Base-by-base conservation (phyloP, 2,888 invertebrate species). In the Leptinotarsa tumamoca region DNA sequence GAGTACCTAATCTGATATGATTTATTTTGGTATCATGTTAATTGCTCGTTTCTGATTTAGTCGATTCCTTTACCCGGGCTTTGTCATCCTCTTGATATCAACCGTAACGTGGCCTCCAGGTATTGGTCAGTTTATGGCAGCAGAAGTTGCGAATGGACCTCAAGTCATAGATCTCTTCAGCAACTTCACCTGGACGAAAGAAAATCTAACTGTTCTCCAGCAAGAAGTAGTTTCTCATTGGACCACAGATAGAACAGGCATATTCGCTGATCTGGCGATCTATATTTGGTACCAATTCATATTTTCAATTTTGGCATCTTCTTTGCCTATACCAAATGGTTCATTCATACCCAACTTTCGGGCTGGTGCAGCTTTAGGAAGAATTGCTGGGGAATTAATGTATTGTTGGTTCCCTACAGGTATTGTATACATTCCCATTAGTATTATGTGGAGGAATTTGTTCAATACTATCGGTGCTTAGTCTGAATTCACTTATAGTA, bases 321-420 rank as follows among this genome's bases (percentile, higher is more conserved):
- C 99, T 0, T 93, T 99, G 80, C 99, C 99, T 0, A 97, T 99
- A 15, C 99, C 99, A 0, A 96, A 96, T 17, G 99, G 99, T 54
- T 95, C 97, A 81, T 98, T 99, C 90, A 98, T 98, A 86, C 99
- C 98, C 0, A 96, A 97, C 3, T 98, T 99, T 89, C 96, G 98
- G 89, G 95, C 98, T 86, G 98, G 98, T 58, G 99, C 99, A 7
- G 95, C 96, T 0, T 90, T 98, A 43, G 99, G 99, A 2, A 90
- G 99, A 70, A 91, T 98, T 74, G 92, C 96, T 0, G 99, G 99
- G 0, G 99, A 99, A 88, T 90, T 94, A n/a, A 96, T 99, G 95
- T 96, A 97, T 81, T 90, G 95, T 76, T 95, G 95, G 92, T 98
- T 98, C 85, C 98, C 98, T 0, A 90, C 81, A 72, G 88, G 88